phyloP scores from a whole-genome alignment of 2,113 vertebrate species.

The Callionymus lyra region DNA sequence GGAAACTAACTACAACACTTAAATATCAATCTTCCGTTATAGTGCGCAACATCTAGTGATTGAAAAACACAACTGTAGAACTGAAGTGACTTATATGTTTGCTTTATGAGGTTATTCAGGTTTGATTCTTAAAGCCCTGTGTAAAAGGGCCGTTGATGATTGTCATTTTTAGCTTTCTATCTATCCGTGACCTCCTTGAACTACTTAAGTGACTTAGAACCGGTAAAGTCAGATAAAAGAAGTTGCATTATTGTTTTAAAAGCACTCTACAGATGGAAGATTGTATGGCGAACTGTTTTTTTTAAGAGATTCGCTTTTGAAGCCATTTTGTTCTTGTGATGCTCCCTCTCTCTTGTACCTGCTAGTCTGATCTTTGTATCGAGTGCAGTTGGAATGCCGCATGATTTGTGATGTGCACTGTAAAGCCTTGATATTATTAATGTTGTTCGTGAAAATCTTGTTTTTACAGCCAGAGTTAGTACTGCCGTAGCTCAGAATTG shows the following conservation, averaged over 20 bases:
- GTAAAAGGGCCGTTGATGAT: constrained; percentile 67
- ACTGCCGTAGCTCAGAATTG: constrained; percentile 71
- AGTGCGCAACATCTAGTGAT: constrained; percentile 17
- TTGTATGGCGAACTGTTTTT: constrained; percentile 43
- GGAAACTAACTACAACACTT: no score
- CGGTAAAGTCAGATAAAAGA: constrained; percentile 45
- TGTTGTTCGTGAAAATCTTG: constrained; percentile 75
- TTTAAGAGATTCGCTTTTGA: constrained; percentile 44
- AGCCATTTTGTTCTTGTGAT: constrained; percentile 41
- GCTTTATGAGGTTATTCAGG: constrained; percentile 78
- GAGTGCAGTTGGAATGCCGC: constrained; percentile 85
- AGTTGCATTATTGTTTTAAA: constrained; percentile 24
- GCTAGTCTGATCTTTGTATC: constrained; percentile 77
- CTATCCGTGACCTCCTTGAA: constrained; percentile 47
- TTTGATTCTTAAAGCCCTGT: constrained; percentile 68
- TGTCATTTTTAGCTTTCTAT: constrained; percentile 82
- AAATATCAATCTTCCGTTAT: constrained; percentile 1
- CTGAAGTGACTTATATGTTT: constrained; percentile 54
- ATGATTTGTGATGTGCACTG: constrained; percentile 89
- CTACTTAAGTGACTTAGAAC: constrained; percentile 62
- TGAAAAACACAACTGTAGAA: constrained; percentile 34
- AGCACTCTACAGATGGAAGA: constrained; percentile 36
- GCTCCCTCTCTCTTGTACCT: constrained; percentile 71
- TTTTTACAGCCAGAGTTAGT: constrained; percentile 72
- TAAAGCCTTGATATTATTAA: constrained; percentile 81